These are phyloP conservation scores for Hoplostethus mediterraneus DNA, from an alignment of 2,797 vertebrate species.

Conservation along the genomic window DNA sequence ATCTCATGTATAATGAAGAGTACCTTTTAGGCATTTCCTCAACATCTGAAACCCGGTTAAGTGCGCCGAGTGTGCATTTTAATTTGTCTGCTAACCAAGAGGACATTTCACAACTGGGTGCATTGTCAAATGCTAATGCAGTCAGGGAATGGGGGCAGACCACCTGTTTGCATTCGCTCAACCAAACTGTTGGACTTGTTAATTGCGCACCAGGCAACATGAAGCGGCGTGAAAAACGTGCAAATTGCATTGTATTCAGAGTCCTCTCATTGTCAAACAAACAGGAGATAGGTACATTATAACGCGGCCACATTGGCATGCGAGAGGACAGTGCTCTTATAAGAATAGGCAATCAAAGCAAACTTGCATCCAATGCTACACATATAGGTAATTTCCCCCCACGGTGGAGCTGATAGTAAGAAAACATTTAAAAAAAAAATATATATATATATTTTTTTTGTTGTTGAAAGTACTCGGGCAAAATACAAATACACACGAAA, in stretches of 20 bases:
- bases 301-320: neutral
- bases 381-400: neutral
- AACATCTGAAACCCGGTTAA: constrained; percentile 46
- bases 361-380: neutral
- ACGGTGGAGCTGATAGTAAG: too few relatives aligned
- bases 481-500: neutral
- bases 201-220: constrained; percentile 86
- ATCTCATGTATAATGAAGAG: neutral
- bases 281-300: neutral
- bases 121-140: constrained; percentile 83
- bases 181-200: constrained; percentile 86
- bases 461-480: too few relatives aligned
- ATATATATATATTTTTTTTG: too few relatives aligned
- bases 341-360: neutral
- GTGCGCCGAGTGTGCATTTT: constrained; percentile 64
- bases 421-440: too few relatives aligned
- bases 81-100: constrained; percentile 71
- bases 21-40: constrained; percentile 24
- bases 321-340: neutral
- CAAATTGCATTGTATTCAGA: constrained; percentile 72
- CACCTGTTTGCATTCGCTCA: constrained; percentile 83
- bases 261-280: constrained; percentile 22
- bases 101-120: constrained; percentile 75
- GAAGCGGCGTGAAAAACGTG: constrained; percentile 57
- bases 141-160: constrained; percentile 59